A percentile compares a stretch with the other conserved stretches of the same genome.
Conservation (phyloP, 2,888 invertebrate genomes). For the Gari tellinella region DNA sequence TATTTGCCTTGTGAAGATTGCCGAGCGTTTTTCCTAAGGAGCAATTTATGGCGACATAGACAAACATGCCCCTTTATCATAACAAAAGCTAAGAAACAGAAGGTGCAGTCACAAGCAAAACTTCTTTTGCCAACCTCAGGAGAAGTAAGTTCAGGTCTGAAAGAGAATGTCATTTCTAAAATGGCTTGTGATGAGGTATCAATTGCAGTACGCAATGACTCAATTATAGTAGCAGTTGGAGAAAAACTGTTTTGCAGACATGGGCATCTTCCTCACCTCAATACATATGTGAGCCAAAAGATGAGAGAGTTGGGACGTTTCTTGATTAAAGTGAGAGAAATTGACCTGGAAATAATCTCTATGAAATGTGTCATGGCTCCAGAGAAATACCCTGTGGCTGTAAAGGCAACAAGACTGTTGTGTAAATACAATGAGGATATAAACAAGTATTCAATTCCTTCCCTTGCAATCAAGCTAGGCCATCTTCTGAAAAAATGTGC, state of each 20-base stretch:
- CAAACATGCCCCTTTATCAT: constrained; percentile 13
- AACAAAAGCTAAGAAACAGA: neutral
- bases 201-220: constrained; percentile 10
- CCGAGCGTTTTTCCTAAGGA: neutral
- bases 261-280: constrained; percentile 16
- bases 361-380: constrained; percentile 5
- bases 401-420: constrained; percentile 8
- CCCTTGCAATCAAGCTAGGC: constrained; percentile 18
- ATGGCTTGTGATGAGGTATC: constrained; percentile 16
- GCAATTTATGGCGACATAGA: constrained; percentile 15
- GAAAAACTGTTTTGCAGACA: constrained; percentile 18
- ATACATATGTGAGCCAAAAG: constrained; percentile 7
- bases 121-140: constrained; percentile 8
- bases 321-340: constrained; percentile 1
- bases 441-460: constrained; percentile 21
- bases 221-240: constrained; percentile 5
- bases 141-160: constrained; percentile 20
- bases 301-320: constrained; percentile 28
- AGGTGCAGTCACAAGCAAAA: constrained; percentile 10
- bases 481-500: constrained; percentile 34
- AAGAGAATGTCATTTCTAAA: constrained; percentile 6
- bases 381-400: constrained; percentile 5
- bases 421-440: constrained; percentile 6
- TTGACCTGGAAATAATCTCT: constrained; percentile 4
- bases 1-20: constrained; percentile 7